Conservation (phyloP, 2,888 invertebrate species). For the Thymelicus sylvestris region DNA sequence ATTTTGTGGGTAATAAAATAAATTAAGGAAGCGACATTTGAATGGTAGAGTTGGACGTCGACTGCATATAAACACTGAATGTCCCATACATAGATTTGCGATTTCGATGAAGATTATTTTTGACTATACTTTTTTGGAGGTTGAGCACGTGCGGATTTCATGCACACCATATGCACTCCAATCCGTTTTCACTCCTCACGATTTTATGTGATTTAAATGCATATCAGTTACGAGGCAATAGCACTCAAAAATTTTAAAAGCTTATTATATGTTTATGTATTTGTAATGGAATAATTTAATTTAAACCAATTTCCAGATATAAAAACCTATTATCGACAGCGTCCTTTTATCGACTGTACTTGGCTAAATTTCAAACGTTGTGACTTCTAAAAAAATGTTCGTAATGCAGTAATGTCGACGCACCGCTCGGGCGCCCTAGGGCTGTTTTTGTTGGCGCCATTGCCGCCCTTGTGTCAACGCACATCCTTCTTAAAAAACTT, state of each 20-base stretch:
- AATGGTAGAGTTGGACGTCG: slow-evolving; percentile 22
- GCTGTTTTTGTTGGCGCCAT: no score
- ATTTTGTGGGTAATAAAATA: slow-evolving; percentile 27
- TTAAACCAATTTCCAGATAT: no score
- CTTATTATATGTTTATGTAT: no score
- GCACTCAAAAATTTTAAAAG: neutral
- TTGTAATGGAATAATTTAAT: no score
- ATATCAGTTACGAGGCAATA: neutral
- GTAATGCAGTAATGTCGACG: no score
- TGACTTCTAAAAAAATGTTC: no score
- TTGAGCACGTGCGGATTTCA: slow-evolving; percentile 14
- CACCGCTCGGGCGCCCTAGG: no score
- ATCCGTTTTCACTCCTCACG: neutral
- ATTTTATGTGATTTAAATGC: neutral
- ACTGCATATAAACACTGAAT: slow-evolving; percentile 32
- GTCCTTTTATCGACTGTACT: no score
- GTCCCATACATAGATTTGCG: slow-evolving; percentile 10
- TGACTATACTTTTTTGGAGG: slow-evolving; percentile 25
- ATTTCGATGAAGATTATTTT: slow-evolving; percentile 11
- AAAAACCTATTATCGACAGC: no score
- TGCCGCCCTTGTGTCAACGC: no score
- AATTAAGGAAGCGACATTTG: slow-evolving; percentile 33
- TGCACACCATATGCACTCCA: neutral
- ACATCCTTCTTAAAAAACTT: no score
- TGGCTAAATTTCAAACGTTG: no score